These are phyloP conservation scores for Solenopsis invicta DNA, from an alignment of 1,140 invertebrate species.

Conservation along the genomic window DNA sequence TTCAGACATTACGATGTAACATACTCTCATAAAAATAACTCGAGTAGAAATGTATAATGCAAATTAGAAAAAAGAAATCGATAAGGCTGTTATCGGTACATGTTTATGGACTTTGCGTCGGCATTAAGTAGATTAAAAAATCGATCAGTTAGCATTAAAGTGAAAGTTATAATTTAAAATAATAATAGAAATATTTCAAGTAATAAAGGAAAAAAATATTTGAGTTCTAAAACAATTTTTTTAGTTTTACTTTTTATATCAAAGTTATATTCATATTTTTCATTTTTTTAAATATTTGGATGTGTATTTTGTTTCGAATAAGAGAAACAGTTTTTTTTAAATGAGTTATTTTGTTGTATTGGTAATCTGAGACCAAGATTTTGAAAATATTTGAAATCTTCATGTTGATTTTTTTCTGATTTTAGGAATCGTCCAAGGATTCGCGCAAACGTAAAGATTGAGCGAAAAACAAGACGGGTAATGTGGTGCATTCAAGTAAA, in stretches of 20 bases:
- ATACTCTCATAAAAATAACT: slow-evolving; percentile 5
- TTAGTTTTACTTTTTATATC: background rate
- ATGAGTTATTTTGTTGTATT: background rate
- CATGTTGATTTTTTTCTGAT: slow-evolving; percentile 1
- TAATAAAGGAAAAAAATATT: background rate
- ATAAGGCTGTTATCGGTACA: background rate
- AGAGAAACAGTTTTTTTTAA: background rate
- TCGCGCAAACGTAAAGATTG: slow-evolving; percentile 80
- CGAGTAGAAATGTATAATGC: background rate
- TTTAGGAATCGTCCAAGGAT: slow-evolving; percentile 78
- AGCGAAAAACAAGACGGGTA: slow-evolving; percentile 76
- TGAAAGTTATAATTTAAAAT: background rate
- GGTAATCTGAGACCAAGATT: background rate
- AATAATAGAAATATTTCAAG: background rate
- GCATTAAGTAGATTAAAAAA: slow-evolving; percentile 19
- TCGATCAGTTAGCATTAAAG: slow-evolving; percentile 8
- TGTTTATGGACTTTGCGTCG: background rate
- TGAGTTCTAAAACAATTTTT: background rate
- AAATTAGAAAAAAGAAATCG: slow-evolving; percentile 9
- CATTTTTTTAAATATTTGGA: background rate
- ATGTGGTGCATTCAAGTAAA: slow-evolving; percentile 82
- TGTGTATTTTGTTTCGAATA: background rate
- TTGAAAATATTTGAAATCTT: background rate
- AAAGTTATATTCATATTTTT: background rate
- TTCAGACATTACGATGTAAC: background rate